Evolutionary conservation across 2,888 invertebrate species (phyloP), one percentile per base, ranked within the genome.

Genomic region (Augochlorella aurata): DNA sequence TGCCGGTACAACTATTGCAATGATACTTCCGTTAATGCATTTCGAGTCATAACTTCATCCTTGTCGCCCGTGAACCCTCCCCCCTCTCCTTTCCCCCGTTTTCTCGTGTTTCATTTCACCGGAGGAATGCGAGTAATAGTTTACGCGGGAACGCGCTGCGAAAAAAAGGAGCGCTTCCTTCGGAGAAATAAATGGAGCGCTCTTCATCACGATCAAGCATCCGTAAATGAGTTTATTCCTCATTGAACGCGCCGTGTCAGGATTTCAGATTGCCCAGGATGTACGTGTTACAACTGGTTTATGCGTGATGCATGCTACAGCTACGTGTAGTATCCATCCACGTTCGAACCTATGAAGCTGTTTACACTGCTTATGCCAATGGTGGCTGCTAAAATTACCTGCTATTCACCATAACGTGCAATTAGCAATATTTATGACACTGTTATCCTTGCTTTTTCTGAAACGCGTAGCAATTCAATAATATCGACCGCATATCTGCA

Each of bases 171-270:
- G 18, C 61, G 61, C 69, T 74, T 74, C 73, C 66, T 76, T 75
- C 67, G n/a, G 49, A 49, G 76, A 81, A 79, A 87, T 77, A 85
- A 87, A 87, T 87, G 87, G 77, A 68, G 63, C 73, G 72, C 79
- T 74, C 70, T 77, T 81, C 79, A 84, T 86, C 82, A 82, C 82
- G 76, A 87, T 85, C 74, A 80, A 71, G 74, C 82, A 77, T 85
- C 72, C 67, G 73, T 66, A 80, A 85, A 86, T 85, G 79, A 86
- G 81, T 86, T 79, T 79, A 76, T 85, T 73, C 63, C 74, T 49
- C 68, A 63, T 50, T 72, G 73, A 75, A 81, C 77, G 77, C 68
- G 68, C 78, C 77, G 54, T 73, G 72, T 58, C 45, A 69, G 72
- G 58, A 74, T 74, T 83, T 67, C 50, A 83, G 77, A 86, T 82